These are phyloP conservation scores for Anarsia innoxiella DNA, from an alignment of 2,888 invertebrate genomes.

Conservation along the genomic window DNA sequence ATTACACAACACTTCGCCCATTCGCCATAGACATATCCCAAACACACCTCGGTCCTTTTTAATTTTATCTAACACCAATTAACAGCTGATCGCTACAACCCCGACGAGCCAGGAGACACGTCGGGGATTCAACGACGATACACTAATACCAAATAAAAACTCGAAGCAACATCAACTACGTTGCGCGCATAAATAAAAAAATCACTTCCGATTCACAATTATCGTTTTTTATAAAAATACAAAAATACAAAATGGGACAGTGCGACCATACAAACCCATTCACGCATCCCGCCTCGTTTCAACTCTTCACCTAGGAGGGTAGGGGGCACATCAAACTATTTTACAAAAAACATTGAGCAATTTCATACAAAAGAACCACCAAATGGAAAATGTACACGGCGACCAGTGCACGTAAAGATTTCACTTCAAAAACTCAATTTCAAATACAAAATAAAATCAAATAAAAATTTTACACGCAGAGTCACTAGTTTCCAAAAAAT, in stretches of 20 bases:
- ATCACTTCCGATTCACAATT: constrained; percentile 67
- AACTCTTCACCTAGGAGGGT: constrained; percentile 47
- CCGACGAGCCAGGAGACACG: no score
- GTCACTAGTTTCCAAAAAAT: constrained; percentile 17
- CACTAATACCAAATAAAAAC: constrained; percentile 21
- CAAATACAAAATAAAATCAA: constrained; percentile 16
- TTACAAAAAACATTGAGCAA: constrained; percentile 64
- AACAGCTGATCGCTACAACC: no score
- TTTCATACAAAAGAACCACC: constrained; percentile 53
- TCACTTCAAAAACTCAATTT: constrained; percentile 20
- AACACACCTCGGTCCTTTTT: constrained; percentile 51
- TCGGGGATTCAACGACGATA: no score
- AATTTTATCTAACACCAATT: constrained; percentile 60
- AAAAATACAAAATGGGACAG: constrained; percentile 75
- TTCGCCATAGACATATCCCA: constrained; percentile 67
- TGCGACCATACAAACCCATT: constrained; percentile 56
- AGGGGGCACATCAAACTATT: constrained; percentile 55
- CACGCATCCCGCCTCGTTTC: constrained; percentile 52
- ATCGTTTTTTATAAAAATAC: constrained; percentile 72
- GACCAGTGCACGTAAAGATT: constrained; percentile 23
- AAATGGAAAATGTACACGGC: constrained; percentile 44
- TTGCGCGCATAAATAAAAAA: constrained; percentile 66
- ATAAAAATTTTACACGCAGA: constrained; percentile 17
- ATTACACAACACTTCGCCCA: constrained; percentile 29
- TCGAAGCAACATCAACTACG: constrained; percentile 41